A percentile compares a stretch with the other conserved stretches of the same genome.
These are phyloP conservation scores for Rhyzopertha dominica DNA, from an alignment of 1,140 invertebrate species.

Conservation along the genomic window DNA sequence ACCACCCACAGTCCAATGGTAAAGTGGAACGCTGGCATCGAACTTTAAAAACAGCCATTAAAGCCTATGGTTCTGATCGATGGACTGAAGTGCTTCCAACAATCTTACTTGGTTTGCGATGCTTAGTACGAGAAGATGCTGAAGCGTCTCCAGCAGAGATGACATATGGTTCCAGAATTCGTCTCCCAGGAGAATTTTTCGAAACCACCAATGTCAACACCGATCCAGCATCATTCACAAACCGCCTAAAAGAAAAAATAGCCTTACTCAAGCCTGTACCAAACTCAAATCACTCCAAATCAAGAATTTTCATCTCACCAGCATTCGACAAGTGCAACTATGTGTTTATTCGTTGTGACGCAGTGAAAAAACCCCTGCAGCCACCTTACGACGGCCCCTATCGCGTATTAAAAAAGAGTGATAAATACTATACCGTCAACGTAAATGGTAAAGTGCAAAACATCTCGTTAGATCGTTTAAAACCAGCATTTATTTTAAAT, in stretches of 20 bases:
- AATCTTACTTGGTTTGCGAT: constrained; percentile 37
- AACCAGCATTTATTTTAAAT: not conserved
- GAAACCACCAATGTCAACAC: not conserved
- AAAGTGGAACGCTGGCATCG: constrained; percentile 29
- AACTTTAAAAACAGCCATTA: constrained; percentile 26
- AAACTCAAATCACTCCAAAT: constrained; percentile 15
- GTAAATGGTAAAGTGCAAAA: constrained; percentile 19
- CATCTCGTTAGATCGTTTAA: constrained; percentile 4
- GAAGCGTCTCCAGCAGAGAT: constrained; percentile 27
- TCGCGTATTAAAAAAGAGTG: constrained; percentile 1
- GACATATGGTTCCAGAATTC: constrained; percentile 31
- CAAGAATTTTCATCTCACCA: constrained; percentile 19
- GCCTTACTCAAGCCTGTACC: constrained; percentile 14
- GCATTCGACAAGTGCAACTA: constrained; percentile 14
- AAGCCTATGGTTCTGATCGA: not conserved
- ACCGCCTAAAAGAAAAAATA: constrained; percentile 18
- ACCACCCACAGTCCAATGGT: constrained; percentile 36
- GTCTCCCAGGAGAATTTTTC: constrained; percentile 36
- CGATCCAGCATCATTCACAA: constrained; percentile 16
- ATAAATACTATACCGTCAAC: constrained; percentile 13
- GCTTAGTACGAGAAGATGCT: constrained; percentile 26
- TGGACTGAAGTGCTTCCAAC: constrained; percentile 39
- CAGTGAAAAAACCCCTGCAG: constrained; percentile 13
- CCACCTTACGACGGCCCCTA: constrained; percentile 15
- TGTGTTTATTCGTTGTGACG: constrained; percentile 28